Evolutionary conservation across 1,140 invertebrate species (phyloP), one percentile per base, ranked within the genome.

Genomic region (Oedothorax gibbosus): DNA sequence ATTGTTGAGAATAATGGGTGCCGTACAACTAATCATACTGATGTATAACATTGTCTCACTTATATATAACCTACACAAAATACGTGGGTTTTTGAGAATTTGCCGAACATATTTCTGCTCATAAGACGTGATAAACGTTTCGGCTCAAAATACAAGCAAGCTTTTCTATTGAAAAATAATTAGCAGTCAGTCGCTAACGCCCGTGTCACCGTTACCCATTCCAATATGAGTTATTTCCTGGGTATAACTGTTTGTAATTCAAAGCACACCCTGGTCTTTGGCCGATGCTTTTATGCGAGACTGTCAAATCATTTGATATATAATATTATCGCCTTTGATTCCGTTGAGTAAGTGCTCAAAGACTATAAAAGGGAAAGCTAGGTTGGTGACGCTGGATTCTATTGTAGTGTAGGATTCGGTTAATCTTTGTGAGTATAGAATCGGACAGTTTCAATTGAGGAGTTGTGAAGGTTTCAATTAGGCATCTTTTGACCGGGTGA

Each of bases 221-320:
- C 54, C 69, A 71, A n/a, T 71, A 71, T 79, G 51, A 64, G 77
- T 54, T 79, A 68, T 79, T 66, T 51, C 21, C 60, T 20, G 51
- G 9, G 11, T 75, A 14, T 11, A 18, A 54, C 72, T 54, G 65
- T 73, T 75, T 82, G 65, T 35, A 15, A 82, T 82, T 72, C 80
- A 60, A 53, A 20, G 18, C 80, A 82, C 80, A 64, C 49, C 14
- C 78, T 71, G 50, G 35, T 35, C 15, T 57, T 60, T 51, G 60
- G 78, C 51, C 65, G 66, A 56, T 54, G 57, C 56, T 56, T 35
- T 71, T 56, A 71, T 50, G 56, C 68, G 53, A 12, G 80, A 69
- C n/a, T 69, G 56, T 73, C 68, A 71, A 73, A 82, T 81, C 21
- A 64, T 72, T 64, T 73, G 68, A 82, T 81, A 71, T 66, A 81